These are phyloP conservation scores for Seira musarum DNA, from an alignment of 2,888 invertebrate genomes.

Conservation along the genomic window DNA sequence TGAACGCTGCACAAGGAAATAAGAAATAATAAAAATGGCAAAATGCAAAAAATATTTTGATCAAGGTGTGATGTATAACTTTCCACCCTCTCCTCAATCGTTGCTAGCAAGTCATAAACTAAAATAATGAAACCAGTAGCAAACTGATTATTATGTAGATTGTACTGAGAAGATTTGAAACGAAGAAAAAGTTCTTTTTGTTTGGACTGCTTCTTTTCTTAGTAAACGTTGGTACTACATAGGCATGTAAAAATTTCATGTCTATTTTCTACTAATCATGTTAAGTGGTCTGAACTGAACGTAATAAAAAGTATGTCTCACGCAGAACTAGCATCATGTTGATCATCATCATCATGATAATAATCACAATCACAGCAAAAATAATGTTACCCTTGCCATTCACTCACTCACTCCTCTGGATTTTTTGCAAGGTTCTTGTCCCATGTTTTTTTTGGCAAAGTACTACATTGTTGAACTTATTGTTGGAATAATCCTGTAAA, in stretches of 20 bases:
- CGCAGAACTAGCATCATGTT: neutral
- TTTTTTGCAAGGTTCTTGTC: neutral
- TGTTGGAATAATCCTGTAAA: neutral
- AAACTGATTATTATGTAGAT: neutral
- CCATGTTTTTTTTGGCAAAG: neutral
- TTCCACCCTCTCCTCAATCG: neutral
- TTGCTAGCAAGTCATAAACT: no score
- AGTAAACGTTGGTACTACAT: neutral
- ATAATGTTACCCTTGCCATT: neutral
- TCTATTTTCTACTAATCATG: slow-evolving; percentile 26
- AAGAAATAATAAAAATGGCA: neutral
- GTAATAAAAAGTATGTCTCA: neutral
- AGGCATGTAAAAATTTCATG: neutral
- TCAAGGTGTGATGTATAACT: neutral
- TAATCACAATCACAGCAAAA: neutral
- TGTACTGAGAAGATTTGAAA: neutral
- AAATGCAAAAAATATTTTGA: neutral
- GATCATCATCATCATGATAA: neutral
- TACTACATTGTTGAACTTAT: neutral
- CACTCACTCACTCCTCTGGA: no score
- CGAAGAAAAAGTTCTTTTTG: no score
- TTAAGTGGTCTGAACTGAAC: slow-evolving; percentile 18
- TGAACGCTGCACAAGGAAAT: neutral
- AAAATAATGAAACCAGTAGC: no score
- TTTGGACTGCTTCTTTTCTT: no score